Evolutionary conservation across 2,797 vertebrate genomes (phyloP), one percentile per base, ranked within the genome.

Genomic region (Tragelaphus oryx): DNA sequence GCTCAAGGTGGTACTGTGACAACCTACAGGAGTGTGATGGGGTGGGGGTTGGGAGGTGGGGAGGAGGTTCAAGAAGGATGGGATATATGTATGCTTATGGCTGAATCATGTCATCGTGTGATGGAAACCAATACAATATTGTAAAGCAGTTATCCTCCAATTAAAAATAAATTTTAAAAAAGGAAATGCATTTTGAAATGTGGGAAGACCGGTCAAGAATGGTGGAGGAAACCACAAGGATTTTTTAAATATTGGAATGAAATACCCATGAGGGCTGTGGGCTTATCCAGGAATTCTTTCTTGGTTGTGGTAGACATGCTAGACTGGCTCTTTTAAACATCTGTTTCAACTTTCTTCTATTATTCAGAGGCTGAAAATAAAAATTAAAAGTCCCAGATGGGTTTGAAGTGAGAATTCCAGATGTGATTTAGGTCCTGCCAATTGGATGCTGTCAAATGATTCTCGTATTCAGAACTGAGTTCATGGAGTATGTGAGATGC

Each of bases 161-260:
- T 37, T 68, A 37, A 37, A 68, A 68, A 68, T 37, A 68, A 37
- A 37, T 37, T 22, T 37, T 83, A 95, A 62, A 54, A 94, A 78
- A 97, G 30, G 65, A 95, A 97, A 76, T 50, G 8, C 11, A 50
- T 80, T 95, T 92, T 52, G 48, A 94, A 95, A 60, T 37, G 22
- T 96, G 76, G 48, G 22, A 87, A 93, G 71, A 62, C 24, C 28
- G 24, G 81, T 76, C 17, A 24, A 24, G 41, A 52, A 62, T 18
- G 4, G 16, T 28, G 46, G 30, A 59, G 62, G 30, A 96, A 89
- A 87, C 48, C 87, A 86, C 59, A 89, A 4, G 7, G 55, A 59
- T 3, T 91, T 93, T 78, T 20, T 54, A 75, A 91, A 81, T 8
- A 16, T 65, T 71, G 44, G n/a, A 74, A n/a, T 87, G 37, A 94